A percentile compares a stretch with the other conserved stretches of the same genome.
Evolutionary conservation across 2,113 vertebrate genomes (phyloP).

Genomic region (Delphinapterus leucas): DNA sequence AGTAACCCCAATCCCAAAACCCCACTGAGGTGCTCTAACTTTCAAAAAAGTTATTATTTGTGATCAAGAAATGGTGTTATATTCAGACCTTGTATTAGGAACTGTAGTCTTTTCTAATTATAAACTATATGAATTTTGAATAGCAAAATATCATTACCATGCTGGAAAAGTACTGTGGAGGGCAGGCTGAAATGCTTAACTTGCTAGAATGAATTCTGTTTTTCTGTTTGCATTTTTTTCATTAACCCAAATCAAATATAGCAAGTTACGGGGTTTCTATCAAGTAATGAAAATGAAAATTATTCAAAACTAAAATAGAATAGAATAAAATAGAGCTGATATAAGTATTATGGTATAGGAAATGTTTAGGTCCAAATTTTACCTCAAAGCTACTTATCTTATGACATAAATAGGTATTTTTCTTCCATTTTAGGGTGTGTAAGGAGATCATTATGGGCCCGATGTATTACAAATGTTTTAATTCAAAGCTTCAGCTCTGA

Average conservation of each 20-base stretch:
- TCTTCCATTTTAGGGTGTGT: not conserved
- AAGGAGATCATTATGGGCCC: not conserved
- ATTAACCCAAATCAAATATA: not conserved
- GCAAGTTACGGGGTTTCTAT: not conserved
- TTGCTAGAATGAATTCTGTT: not conserved
- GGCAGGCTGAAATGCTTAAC: not conserved
- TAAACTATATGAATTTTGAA: not conserved
- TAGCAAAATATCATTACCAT: not conserved
- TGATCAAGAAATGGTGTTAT: not conserved
- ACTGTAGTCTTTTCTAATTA: not conserved
- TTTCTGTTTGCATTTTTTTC: not conserved
- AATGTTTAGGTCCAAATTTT: not conserved
- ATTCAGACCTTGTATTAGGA: not conserved
- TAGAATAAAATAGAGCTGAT: not conserved
- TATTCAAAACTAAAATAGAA: not conserved
- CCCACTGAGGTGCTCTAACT: not conserved
- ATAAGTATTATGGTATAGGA: not conserved
- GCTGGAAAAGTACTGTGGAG: not conserved
- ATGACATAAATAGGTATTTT: not conserved
- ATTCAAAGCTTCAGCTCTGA: not conserved
- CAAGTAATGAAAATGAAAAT: not conserved
- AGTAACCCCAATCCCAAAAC: not conserved
- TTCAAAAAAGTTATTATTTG: not conserved
- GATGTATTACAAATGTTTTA: slow-evolving; percentile 15
- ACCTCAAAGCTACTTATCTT: not conserved